Evolutionary conservation across 2,113 vertebrate genomes (phyloP), one percentile per base, ranked within the genome.

Genomic region (Apodemus speciosus): DNA sequence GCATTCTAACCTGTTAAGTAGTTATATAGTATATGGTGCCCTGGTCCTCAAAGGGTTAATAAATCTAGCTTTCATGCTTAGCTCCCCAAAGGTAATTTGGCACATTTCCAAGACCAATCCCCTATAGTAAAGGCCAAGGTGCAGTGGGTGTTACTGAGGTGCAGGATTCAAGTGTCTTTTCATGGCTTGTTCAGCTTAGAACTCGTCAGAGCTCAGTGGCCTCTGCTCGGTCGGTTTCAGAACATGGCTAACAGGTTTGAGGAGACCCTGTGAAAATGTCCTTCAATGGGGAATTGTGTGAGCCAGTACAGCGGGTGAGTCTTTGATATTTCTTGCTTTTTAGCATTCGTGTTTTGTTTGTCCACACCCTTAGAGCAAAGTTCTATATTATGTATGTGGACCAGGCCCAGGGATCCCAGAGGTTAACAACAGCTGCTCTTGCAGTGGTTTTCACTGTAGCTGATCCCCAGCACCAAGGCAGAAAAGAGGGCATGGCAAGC

Each of bases 281-380:
- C 97, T 98, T 97, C 98, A 97, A 99, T 99, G 99, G 99, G 99
- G 96, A 99, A 98, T 98, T 99, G 99, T 98, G 98, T 99, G 98
- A 99, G 99, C 98, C 98, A 99, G 91, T 98, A 99, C 97, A 99
- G 98, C 96, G 97, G 99, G 99, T 99, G 98, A 99, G 99, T 98
- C 95, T 93, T 46, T 40, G 49, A 90, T 80, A 23, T 85, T 95
- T 95, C 93, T 97, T 97, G 88, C 90, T 94, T 93, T 90, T 85
- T 88, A 94, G 95, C 95, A 94, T 92, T 95, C 91, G 71, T 97
- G 77, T 96, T 89, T 94, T 92, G 60, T 97, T 97, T 95, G 94
- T 94, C 94, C 84, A 96, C 95, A 85, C 3, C 89, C 88, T 95
- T 96, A 93, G 85, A 96, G 84, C 89, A 85, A 94, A 93, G 92